phyloP scores from a whole-genome alignment of 2,888 invertebrate genomes.

The Pogonocherus hispidulus region DNA sequence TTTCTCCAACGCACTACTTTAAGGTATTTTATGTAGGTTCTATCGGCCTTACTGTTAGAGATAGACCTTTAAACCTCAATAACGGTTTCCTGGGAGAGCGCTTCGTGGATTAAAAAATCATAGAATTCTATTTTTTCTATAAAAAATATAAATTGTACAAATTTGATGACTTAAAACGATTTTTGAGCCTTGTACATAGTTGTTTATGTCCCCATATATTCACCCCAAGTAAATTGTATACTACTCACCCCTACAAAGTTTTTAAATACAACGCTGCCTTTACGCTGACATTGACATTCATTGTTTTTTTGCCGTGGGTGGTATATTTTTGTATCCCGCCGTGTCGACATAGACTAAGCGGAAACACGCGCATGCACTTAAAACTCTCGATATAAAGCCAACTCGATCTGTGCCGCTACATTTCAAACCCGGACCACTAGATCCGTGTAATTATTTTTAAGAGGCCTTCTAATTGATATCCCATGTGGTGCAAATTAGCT shows the following conservation, averaged over 20 bases:
- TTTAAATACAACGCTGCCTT: slow-evolving; percentile 30
- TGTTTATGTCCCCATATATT: too few relatives aligned
- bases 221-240: slow-evolving; percentile 4
- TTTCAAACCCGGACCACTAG: slow-evolving; percentile 27
- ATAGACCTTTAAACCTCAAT: too few relatives aligned
- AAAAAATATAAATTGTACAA: too few relatives aligned
- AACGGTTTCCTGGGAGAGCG: too few relatives aligned
- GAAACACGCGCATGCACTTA: slow-evolving; percentile 52
- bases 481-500: slow-evolving; percentile 31
- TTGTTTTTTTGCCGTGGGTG: slow-evolving; percentile 53
- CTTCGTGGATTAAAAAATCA: too few relatives aligned
- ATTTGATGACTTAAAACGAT: too few relatives aligned
- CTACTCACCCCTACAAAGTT: not conserved
- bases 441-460: slow-evolving; percentile 36
- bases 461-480: slow-evolving; percentile 31
- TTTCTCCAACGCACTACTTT: too few relatives aligned
- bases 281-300: slow-evolving; percentile 37
- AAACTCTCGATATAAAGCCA: slow-evolving; percentile 31
- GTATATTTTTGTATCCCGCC: slow-evolving; percentile 51
- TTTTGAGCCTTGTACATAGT: too few relatives aligned
- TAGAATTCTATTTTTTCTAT: too few relatives aligned
- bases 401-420: slow-evolving; percentile 25
- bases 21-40: too few relatives aligned
- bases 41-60: too few relatives aligned
- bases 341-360: slow-evolving; percentile 46